These are phyloP conservation scores for Cercopithecus mona DNA, from an alignment of 2,113 vertebrate genomes.

Conservation along the genomic window DNA sequence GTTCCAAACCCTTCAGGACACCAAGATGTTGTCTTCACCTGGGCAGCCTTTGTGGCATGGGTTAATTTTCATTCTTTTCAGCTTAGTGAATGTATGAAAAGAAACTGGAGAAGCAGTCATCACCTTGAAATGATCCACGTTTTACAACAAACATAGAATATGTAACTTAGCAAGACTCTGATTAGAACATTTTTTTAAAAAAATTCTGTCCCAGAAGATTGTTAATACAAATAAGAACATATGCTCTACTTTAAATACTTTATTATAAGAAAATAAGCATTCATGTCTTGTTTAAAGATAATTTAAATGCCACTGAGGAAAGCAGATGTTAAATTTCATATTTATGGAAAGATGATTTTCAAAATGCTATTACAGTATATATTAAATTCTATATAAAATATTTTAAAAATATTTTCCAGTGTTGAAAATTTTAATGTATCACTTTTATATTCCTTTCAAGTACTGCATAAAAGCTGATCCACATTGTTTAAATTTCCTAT, in stretches of 20 bases:
- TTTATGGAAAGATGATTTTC: not conserved
- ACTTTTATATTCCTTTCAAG: conserved; percentile 80
- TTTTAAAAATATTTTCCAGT: not conserved
- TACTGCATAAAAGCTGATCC: conserved; percentile 89
- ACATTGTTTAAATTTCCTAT: conserved; percentile 89
- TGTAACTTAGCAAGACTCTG: not conserved
- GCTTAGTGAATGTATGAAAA: not conserved
- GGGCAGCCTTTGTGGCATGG: not conserved
- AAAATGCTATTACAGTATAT: not conserved
- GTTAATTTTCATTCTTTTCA: not conserved
- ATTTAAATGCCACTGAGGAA: not conserved
- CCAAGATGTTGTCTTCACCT: not conserved
- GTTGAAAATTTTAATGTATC: not conserved
- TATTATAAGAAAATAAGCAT: conserved; percentile 16
- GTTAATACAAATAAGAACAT: conserved; percentile 4
- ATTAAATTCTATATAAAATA: not conserved
- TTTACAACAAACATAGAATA: not conserved
- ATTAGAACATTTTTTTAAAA: not conserved
- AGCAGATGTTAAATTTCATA: not conserved
- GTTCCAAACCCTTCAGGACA: not conserved
- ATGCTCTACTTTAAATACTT: not conserved
- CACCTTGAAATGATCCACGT: not conserved
- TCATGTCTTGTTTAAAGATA: conserved; percentile 13
- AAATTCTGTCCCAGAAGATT: not conserved
- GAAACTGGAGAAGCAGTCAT: not conserved